Base-by-base conservation (phyloP, 2,797 vertebrate species). In the Pangasius macronema region DNA sequence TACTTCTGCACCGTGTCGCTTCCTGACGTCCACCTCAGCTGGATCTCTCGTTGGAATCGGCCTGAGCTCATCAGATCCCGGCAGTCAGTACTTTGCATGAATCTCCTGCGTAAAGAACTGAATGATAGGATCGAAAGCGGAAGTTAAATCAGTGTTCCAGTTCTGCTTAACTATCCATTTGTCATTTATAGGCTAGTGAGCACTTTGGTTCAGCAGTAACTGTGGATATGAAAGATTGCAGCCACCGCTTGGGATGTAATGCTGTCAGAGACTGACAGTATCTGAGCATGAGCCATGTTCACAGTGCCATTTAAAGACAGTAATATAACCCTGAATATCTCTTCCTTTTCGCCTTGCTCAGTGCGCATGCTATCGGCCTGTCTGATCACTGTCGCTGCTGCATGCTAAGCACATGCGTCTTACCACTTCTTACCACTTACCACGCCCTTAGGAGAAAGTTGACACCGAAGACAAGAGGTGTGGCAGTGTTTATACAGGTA, bases 311-410 rank as follows among this genome's bases (percentile, higher is more conserved):
- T 67, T 3, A 61, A 22, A 72, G 30, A 6, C 6, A 18, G 8
- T 77, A 89, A 86, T 61, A 83, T 76, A 89, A 85, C 77, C 75
- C 86, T 89, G 70, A 89, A 73, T 85, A 36, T 89, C 77, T 49
- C 24, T 91, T 76, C 82, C 77, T 61, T 42, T 46, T 85, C 80
- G 53, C 76, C 85, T 88, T 81, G 36, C 84, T 87, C 79, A 77
- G 67, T 49, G 61, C 36, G 13, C n/a, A 57, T 30, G 70, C 51
- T 36, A 87, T 85, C 82, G 75, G 46, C 89, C 84, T 63, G 67
- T 57, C 76, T 20, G 42, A 30, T 24, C 1, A 6, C 36, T 24
- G 9, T 16, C 14, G 13, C 72, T 75, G 42, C 24, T 14, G 7
- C 72, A 27, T 49, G 73, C 55, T 22, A 10, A 55, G 30, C 49